Conservation (phyloP, 2,797 vertebrate species). For the Holocentrus rufus region DNA sequence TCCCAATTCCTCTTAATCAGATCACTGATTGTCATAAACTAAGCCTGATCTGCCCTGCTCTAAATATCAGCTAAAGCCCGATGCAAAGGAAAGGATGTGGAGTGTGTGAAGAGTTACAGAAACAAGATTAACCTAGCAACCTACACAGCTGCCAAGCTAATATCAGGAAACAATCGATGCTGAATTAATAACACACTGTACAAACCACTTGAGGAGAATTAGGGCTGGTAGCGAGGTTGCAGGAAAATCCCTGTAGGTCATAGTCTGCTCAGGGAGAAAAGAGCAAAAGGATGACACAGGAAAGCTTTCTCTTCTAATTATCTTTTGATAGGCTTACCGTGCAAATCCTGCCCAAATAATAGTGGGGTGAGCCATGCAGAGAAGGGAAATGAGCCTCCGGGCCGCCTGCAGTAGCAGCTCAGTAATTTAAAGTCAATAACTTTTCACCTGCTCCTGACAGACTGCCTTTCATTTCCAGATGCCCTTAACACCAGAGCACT, state of each 20-base stretch:
- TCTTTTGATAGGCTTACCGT: slow-evolving; percentile 47
- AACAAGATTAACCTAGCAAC: neutral
- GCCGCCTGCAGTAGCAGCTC: slow-evolving; percentile 36
- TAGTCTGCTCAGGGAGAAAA: slow-evolving; percentile 28
- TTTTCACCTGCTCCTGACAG: slow-evolving; percentile 29
- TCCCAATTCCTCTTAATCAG: neutral
- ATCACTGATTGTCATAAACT: neutral
- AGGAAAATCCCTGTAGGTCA: slow-evolving; percentile 35
- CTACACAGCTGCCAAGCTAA: slow-evolving; percentile 10
- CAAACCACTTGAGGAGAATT: neutral
- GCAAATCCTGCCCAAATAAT: slow-evolving; percentile 56
- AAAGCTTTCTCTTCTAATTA: slow-evolving; percentile 58
- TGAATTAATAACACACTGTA: slow-evolving; percentile 7
- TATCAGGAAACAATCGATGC: slow-evolving; percentile 9
- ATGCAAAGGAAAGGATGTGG: slow-evolving; percentile 20
- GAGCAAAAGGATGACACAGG: slow-evolving; percentile 10
- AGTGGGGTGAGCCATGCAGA: slow-evolving; percentile 25
- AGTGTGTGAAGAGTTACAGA: slow-evolving; percentile 8
- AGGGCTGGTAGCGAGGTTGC: neutral
- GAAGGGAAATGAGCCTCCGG: slow-evolving; percentile 58
- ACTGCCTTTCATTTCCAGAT: slow-evolving; percentile 8
- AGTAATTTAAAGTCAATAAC: slow-evolving; percentile 37
- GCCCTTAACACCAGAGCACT: neutral
- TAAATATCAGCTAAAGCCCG: slow-evolving; percentile 2
- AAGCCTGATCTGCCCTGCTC: no score